phyloP scores from a whole-genome alignment of 1,140 invertebrate species.

The Acyrthosiphon pisum region DNA sequence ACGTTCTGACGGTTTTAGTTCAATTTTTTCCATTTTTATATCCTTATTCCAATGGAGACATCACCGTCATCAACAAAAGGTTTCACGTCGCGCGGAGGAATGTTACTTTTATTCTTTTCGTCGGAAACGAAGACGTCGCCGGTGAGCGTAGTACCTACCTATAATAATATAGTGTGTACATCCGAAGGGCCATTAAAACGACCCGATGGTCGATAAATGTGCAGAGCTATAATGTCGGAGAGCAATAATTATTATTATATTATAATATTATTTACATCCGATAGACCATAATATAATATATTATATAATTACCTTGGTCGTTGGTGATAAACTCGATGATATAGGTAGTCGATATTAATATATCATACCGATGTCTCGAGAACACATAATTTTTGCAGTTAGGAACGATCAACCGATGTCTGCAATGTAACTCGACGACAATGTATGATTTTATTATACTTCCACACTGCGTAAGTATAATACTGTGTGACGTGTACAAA shows the following conservation, averaged over 20 bases:
- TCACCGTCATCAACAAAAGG: constrained; percentile 45
- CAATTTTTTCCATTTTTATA: constrained; percentile 39
- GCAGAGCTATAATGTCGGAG: constrained; percentile 27
- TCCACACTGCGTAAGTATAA: background rate
- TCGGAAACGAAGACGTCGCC: background rate
- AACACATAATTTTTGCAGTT: background rate
- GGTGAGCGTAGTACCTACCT: background rate
- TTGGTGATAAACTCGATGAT: background rate
- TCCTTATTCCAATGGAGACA: constrained; percentile 43
- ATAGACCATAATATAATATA: background rate
- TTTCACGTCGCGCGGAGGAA: constrained; percentile 11
- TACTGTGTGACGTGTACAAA: background rate
- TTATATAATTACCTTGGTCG: background rate
- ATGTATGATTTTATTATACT: background rate
- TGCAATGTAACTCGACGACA: background rate
- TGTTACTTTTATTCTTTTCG: constrained; percentile 47
- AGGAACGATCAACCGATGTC: background rate
- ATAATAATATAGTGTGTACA: background rate
- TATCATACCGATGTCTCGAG: background rate
- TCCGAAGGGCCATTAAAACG: constrained; percentile 10
- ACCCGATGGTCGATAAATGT: constrained; percentile 27
- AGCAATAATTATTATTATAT: constrained; percentile 23
- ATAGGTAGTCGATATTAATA: background rate
- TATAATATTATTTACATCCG: background rate
- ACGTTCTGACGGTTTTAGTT: constrained; percentile 48